Percentiles rank a stretch among this genome's conserved stretches.
These are phyloP conservation scores for Phalacrocorax aristotelis DNA, from an alignment of 2,113 vertebrate species.

Conservation along the genomic window DNA sequence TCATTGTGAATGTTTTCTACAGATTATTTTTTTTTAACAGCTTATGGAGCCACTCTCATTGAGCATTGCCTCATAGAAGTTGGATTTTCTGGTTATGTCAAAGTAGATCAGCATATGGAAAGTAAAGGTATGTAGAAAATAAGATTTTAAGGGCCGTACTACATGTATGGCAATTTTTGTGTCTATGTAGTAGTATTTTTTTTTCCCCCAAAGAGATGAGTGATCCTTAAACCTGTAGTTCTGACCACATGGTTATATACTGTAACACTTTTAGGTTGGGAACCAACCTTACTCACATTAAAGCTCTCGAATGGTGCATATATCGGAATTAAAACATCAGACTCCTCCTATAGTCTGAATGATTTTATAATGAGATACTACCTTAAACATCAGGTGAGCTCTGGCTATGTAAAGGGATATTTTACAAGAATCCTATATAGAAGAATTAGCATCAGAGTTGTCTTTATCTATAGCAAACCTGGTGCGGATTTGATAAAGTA, in stretches of 20 bases:
- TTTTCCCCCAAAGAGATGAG: neutral
- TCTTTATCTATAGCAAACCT: neutral
- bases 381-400: neutral
- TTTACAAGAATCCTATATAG: neutral
- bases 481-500: neutral
- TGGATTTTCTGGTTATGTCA: conserved; percentile 82
- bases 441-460: neutral
- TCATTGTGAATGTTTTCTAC: neutral
- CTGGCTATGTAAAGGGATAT: neutral
- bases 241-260: neutral
- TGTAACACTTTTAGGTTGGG: neutral
- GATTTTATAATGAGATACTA: neutral
- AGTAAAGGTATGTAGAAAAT: conserved; percentile 65
- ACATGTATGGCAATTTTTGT: neutral
- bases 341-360: neutral
- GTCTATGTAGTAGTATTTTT: neutral
- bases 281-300: neutral
- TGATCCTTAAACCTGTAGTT: neutral
- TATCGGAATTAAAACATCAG: neutral
- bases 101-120: conserved; percentile 80
- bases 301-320: neutral
- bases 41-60: conserved; percentile 90
- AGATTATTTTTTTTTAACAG: conserved; percentile 59
- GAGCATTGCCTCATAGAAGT: conserved; percentile 91
- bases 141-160: neutral